phyloP scores from a whole-genome alignment of 2,797 vertebrate genomes.

The Synaphobranchus kaupii region DNA sequence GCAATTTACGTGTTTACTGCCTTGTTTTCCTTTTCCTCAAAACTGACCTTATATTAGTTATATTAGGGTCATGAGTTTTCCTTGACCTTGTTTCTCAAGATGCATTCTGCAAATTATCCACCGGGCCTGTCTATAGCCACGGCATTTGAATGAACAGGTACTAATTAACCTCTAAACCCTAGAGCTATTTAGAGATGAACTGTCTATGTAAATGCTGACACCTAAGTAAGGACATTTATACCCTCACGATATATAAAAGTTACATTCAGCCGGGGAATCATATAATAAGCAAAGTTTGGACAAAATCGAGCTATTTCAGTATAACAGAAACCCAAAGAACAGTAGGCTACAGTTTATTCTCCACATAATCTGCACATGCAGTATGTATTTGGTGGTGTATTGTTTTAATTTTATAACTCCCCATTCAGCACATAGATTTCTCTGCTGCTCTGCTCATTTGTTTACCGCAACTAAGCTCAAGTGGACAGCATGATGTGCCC shows the following conservation, averaged over 20 bases:
- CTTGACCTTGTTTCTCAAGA: not conserved
- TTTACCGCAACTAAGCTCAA: not conserved
- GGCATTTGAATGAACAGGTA: not conserved
- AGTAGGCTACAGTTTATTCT: not conserved
- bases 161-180: not conserved
- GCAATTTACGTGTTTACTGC: slow-evolving; percentile 67
- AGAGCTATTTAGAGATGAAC: not conserved
- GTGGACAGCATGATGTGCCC: not conserved
- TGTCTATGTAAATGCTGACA: not conserved
- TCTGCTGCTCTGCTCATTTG: not conserved
- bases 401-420: slow-evolving; percentile 1
- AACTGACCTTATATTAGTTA: slow-evolving; percentile 81
- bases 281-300: not conserved
- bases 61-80: slow-evolving; percentile 29
- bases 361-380: not conserved
- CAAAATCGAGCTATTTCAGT: not conserved
- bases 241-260: not conserved
- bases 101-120: not conserved
- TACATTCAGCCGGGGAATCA: not conserved
- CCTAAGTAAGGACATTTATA: not conserved
- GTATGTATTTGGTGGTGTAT: not conserved
- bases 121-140: not conserved
- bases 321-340: not conserved
- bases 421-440: not conserved
- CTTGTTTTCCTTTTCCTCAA: slow-evolving; percentile 64